A percentile compares a stretch with the other conserved stretches of the same genome.
phyloP scores from a whole-genome alignment of 2,113 vertebrate genomes.

The Merops nubicus region DNA sequence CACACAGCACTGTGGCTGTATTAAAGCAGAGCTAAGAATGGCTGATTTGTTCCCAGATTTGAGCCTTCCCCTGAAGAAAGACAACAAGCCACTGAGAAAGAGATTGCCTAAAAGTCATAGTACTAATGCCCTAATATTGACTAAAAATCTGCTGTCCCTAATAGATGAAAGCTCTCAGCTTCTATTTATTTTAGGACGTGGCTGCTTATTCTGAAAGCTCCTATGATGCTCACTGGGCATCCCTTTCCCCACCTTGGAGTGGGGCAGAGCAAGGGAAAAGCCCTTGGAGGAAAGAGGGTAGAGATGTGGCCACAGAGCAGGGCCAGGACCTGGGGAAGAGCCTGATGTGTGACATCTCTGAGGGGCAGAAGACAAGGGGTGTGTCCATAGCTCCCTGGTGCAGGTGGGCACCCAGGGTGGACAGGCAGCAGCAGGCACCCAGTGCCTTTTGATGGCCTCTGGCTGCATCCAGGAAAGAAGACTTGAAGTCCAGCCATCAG shows the following conservation, averaged over 20 bases:
- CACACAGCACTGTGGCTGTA: neutral
- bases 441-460: neutral
- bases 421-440: neutral
- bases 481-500: neutral
- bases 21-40: neutral
- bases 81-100: neutral
- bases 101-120: neutral
- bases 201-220: neutral
- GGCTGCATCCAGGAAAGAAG: neutral
- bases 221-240: neutral
- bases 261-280: neutral
- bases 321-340: neutral
- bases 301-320: neutral
- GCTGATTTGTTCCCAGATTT: neutral
- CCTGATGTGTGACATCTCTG: rapidly evolving
- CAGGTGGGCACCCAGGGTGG: rapidly evolving
- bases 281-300: neutral
- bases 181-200: neutral
- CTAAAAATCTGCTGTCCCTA: neutral
- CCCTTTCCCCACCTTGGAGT: neutral
- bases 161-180: neutral
- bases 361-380: neutral
- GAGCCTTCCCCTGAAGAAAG: neutral
- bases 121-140: neutral
- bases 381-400: neutral